Conservation (phyloP, 1,140 invertebrate species). For the Zophobas atratus region DNA sequence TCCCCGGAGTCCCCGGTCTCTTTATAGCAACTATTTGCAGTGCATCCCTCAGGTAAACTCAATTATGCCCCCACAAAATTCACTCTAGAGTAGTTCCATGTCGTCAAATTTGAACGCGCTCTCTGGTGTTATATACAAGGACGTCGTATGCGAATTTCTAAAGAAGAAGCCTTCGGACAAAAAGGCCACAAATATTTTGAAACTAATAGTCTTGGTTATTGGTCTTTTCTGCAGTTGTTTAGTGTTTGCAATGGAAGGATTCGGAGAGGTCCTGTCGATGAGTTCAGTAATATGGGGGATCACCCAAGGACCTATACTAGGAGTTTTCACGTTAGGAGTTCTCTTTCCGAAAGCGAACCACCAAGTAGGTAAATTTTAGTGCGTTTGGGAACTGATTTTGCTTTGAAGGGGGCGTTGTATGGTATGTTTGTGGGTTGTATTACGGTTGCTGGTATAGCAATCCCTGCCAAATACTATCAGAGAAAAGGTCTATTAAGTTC, state of each 20-base stretch:
- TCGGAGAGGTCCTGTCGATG: slow-evolving; percentile 76
- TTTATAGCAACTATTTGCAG: slow-evolving; percentile 78
- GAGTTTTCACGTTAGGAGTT: slow-evolving; percentile 79
- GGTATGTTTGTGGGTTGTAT: slow-evolving; percentile 52
- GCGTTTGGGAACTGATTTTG: not conserved
- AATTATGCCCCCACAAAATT: not conserved
- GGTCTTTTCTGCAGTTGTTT: slow-evolving; percentile 67
- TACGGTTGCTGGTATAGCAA: slow-evolving; percentile 6
- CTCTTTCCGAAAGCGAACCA: slow-evolving; percentile 77
- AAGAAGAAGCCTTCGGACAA: no score
- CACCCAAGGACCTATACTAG: slow-evolving; percentile 76
- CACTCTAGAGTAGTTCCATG: slow-evolving; percentile 71
- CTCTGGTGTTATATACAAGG: slow-evolving; percentile 58
- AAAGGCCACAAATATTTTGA: no score
- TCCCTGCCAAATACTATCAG: no score
- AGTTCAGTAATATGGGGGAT: slow-evolving; percentile 76
- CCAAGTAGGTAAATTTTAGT: slow-evolving; percentile 66
- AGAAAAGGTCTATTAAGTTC: no score
- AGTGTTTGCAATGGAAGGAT: slow-evolving; percentile 72
- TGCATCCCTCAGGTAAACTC: slow-evolving; percentile 76
- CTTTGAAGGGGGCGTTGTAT: slow-evolving; percentile 56
- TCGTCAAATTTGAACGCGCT: slow-evolving; percentile 78
- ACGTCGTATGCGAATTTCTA: no score
- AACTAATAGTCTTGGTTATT: no score
- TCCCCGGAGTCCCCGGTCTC: slow-evolving; percentile 74